Conservation (phyloP, 1,140 invertebrate genomes). For the Brachionus asplanchnoidis region DNA sequence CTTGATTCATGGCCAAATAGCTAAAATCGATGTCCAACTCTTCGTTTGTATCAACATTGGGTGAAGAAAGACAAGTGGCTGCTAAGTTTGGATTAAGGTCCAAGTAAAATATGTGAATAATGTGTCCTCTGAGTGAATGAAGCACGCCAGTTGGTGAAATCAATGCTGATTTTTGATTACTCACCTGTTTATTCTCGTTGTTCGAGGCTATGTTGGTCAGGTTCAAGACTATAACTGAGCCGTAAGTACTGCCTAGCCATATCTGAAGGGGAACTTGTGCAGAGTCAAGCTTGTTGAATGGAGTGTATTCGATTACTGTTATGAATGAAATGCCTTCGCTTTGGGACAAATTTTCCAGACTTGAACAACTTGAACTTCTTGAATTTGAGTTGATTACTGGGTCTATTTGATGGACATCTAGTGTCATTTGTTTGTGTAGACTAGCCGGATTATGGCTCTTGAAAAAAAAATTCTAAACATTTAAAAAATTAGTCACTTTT, state of each 20-base stretch:
- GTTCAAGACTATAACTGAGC: constrained; percentile 29
- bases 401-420: constrained; percentile 4
- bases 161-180: neutral
- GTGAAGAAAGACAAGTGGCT: neutral
- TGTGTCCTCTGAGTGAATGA: constrained; percentile 86
- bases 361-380: constrained; percentile 36
- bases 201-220: neutral
- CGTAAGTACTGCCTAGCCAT: constrained; percentile 10
- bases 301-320: neutral
- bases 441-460: neutral
- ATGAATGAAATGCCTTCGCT: constrained; percentile 4
- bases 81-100: constrained; percentile 73
- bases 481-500: neutral
- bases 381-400: neutral
- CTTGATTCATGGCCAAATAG: neutral
- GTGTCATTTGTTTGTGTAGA: constrained; percentile 16
- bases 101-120: constrained; percentile 86
- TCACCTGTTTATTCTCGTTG: neutral
- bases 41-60: neutral
- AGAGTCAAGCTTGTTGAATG: neutral
- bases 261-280: neutral
- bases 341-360: constrained; percentile 29
- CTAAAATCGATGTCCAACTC: constrained; percentile 23
- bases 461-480: neutral
- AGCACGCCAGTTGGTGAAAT: constrained; percentile 68